Conservation (phyloP, 2,888 invertebrate genomes). For the Rosalia funebris region DNA sequence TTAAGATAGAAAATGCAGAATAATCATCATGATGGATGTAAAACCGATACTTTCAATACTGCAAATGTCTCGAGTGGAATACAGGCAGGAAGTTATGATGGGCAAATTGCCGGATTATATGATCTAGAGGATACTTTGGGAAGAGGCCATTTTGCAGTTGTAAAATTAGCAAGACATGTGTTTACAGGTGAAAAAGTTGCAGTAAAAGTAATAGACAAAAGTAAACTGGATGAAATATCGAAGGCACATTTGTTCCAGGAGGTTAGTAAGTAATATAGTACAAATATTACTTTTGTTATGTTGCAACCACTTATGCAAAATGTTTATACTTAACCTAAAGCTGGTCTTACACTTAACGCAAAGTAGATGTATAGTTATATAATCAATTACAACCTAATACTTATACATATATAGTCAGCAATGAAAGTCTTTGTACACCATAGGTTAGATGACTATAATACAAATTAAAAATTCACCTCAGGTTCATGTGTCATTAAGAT, state of each 20-base stretch:
- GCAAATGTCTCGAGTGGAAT: not conserved
- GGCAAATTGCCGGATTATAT: conserved; percentile 95
- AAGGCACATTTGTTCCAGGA: conserved; percentile 96
- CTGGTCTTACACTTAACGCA: too few species aligned
- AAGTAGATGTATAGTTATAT: too few species aligned
- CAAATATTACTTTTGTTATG: too few species aligned
- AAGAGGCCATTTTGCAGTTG: conserved; percentile 98
- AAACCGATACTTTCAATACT: not conserved
- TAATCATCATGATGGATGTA: not conserved
- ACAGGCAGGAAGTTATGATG: conserved; percentile 68
- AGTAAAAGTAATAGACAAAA: conserved; percentile 98
- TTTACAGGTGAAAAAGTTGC: conserved; percentile 99
- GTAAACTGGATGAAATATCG: conserved; percentile 95
- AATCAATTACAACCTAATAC: too few species aligned
- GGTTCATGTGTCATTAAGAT: too few species aligned
- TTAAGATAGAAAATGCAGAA: not conserved
- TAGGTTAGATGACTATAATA: too few species aligned
- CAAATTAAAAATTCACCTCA: too few species aligned
- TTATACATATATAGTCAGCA: too few species aligned
- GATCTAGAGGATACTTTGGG: conserved; percentile 98
- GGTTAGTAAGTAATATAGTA: conserved; percentile 68
- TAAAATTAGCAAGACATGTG: conserved; percentile 96
- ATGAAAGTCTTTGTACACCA: too few species aligned
- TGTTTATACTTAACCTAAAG: too few species aligned
- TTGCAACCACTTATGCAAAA: too few species aligned